Percentiles rank a stretch among this genome's conserved stretches.
Evolutionary conservation across 2,888 invertebrate species (phyloP).

Genomic region (Xylophagus ater): DNA sequence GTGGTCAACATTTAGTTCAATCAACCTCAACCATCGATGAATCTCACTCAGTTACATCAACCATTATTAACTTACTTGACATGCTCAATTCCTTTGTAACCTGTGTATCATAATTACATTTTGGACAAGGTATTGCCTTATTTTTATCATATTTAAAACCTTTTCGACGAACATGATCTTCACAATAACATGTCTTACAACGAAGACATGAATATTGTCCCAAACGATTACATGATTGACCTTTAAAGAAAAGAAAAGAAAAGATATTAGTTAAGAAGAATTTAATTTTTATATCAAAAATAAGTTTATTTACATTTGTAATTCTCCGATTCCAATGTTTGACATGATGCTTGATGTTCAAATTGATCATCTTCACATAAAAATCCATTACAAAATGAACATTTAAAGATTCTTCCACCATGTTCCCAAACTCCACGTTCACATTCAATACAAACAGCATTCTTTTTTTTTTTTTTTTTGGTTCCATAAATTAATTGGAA

Average conservation of each 20-base stretch:
- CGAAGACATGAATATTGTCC: conserved; percentile 92
- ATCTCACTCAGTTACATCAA: conserved; percentile 6
- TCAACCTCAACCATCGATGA: too few species aligned
- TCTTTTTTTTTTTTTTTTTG: too few species aligned
- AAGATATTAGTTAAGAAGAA: too few species aligned
- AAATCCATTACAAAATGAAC: conserved; percentile 80
- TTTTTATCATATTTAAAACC: conserved; percentile 81
- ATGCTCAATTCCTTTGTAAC: conserved; percentile 91
- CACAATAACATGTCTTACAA: conserved; percentile 94
- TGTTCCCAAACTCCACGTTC: conserved; percentile 93
- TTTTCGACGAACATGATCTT: conserved; percentile 88
- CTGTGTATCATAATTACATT: conserved; percentile 86
- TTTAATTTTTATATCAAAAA: neutral
- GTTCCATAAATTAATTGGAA: conserved; percentile 21
- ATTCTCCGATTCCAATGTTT: conserved; percentile 87
- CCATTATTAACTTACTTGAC: conserved; percentile 60
- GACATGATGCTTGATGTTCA: conserved; percentile 95
- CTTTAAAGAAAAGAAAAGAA: conserved; percentile 48
- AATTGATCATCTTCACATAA: conserved; percentile 93
- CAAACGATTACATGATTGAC: conserved; percentile 81
- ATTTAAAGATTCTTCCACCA: conserved; percentile 82
- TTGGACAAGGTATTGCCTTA: conserved; percentile 81
- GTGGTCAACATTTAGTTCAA: too few species aligned
- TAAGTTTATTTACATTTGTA: conserved; percentile 61
- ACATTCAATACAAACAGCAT: conserved; percentile 84